Conservation (phyloP, 1,140 invertebrate species). For the Zaprionus nigranus region DNA sequence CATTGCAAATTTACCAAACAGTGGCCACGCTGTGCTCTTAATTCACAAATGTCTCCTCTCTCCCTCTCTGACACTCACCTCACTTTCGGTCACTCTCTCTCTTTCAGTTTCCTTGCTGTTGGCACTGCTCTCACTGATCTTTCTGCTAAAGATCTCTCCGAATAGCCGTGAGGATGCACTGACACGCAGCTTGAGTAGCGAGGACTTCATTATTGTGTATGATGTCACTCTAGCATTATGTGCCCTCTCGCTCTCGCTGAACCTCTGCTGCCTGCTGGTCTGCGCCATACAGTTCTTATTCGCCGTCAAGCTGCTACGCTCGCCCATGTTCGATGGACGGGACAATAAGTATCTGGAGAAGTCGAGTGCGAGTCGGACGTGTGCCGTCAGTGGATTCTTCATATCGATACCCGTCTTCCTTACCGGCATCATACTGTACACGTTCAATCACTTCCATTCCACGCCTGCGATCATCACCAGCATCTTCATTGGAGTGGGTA, state of each 20-base stretch:
- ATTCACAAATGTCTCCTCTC: background rate
- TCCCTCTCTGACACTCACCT: background rate
- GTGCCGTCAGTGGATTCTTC: conserved; percentile 96
- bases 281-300: conserved; percentile 97
- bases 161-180: conserved; percentile 83
- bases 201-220: conserved; percentile 94
- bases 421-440: conserved; percentile 96
- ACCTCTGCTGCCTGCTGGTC: conserved; percentile 95
- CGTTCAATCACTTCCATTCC: conserved; percentile 96
- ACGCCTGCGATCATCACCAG: conserved; percentile 95
- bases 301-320: conserved; percentile 94
- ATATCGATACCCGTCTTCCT: conserved; percentile 97
- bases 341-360: conserved; percentile 96
- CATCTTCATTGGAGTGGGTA: conserved; percentile 94
- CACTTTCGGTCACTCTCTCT: background rate
- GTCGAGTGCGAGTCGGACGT: conserved; percentile 94
- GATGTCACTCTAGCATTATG: conserved; percentile 95
- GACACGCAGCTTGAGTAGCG: conserved; percentile 85
- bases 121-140: conserved; percentile 92
- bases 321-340: conserved; percentile 87
- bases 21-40: background rate
- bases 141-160: conserved; percentile 93
- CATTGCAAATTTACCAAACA: too few species aligned
- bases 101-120: conserved; percentile 90
- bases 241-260: conserved; percentile 93